A percentile compares a stretch with the other conserved stretches of the same genome.
Evolutionary conservation across 2,797 vertebrate species (phyloP).

Genomic region (Microchirus variegatus): DNA sequence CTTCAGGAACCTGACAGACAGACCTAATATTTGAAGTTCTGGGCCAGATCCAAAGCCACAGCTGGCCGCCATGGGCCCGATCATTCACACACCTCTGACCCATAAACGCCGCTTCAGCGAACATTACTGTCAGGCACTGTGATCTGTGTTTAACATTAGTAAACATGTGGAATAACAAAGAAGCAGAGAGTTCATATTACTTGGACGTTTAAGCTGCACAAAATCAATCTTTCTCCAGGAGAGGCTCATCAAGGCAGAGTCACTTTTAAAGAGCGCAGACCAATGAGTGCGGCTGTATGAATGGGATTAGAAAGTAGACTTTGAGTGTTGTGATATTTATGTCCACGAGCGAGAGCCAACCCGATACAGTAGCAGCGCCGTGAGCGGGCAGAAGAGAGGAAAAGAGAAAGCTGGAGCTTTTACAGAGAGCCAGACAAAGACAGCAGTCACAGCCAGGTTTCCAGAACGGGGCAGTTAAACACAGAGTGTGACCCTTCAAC

Average conservation of each 20-base stretch:
- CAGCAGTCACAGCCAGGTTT: conserved; percentile 77
- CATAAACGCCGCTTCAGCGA: conserved; percentile 65
- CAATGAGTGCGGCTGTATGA: conserved; percentile 35
- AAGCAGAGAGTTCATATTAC: conserved; percentile 56
- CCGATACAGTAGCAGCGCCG: conserved; percentile 65
- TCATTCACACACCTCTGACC: conserved; percentile 72
- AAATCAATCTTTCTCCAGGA: conserved; percentile 35
- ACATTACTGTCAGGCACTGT: conserved; percentile 65
- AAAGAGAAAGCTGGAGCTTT: conserved; percentile 41
- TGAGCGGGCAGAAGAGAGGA: conserved; percentile 33
- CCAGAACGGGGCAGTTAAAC: conserved; percentile 77
- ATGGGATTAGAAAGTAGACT: conserved; percentile 38
- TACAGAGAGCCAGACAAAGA: conserved; percentile 72
- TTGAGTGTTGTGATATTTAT: conserved; percentile 58
- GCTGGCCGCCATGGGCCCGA: conserved; percentile 58
- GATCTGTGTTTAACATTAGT: conserved; percentile 77
- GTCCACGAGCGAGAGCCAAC: conserved; percentile 55
- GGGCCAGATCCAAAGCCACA: conserved; percentile 67
- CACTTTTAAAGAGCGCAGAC: neutral
- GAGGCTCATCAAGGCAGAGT: conserved; percentile 13
- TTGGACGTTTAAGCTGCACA: conserved; percentile 38
- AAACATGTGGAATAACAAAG: conserved; percentile 59
- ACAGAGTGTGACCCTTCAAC: conserved; percentile 76
- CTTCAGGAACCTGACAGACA: conserved; percentile 57
- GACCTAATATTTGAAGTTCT: conserved; percentile 63